A percentile compares a stretch with the other conserved stretches of the same genome.
phyloP scores from a whole-genome alignment of 2,888 invertebrate genomes.

The Drosophila tanythrix region DNA sequence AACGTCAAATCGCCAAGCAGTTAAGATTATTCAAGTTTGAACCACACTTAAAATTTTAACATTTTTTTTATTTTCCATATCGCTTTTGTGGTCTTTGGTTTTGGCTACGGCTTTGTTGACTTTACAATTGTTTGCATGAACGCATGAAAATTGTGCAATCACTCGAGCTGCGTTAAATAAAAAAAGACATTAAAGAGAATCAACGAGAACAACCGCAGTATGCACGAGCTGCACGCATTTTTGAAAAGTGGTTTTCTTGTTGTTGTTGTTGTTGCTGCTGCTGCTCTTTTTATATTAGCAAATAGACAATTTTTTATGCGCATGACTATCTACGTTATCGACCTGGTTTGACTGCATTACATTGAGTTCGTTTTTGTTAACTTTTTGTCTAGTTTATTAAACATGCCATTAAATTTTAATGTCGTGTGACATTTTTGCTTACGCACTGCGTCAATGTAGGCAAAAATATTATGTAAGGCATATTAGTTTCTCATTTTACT shows the following conservation, averaged over 20 bases:
- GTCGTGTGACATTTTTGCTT: constrained; percentile 70
- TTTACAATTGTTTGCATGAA: constrained; percentile 71
- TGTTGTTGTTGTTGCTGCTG: constrained; percentile 9
- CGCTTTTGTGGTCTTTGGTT: constrained; percentile 60
- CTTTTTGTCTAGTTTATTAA: constrained; percentile 41
- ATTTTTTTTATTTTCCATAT: constrained; percentile 44
- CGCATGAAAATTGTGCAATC: constrained; percentile 65
- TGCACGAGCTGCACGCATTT: constrained; percentile 48
- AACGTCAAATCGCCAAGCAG: constrained; percentile 50
- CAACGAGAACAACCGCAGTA: constrained; percentile 24
- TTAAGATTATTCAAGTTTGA: constrained; percentile 56
- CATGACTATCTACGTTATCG: constrained; percentile 58
- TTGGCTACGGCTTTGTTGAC: constrained; percentile 52
- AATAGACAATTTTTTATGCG: constrained; percentile 25
- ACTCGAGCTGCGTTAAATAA: constrained; percentile 9
- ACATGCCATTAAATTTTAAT: constrained; percentile 70
- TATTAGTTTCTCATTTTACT: constrained; percentile 60
- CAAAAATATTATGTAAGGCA: constrained; percentile 63
- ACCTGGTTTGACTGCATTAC: constrained; percentile 63
- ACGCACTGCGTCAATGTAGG: constrained; percentile 61
- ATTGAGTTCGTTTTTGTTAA: constrained; percentile 45
- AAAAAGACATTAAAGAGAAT: constrained; percentile 1
- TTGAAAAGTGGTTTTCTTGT: constrained; percentile 64
- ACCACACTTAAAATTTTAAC: constrained; percentile 24
- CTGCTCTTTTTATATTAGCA: constrained; percentile 41